Conservation (phyloP, 2,888 invertebrate genomes). For the Drosophila dives region DNA sequence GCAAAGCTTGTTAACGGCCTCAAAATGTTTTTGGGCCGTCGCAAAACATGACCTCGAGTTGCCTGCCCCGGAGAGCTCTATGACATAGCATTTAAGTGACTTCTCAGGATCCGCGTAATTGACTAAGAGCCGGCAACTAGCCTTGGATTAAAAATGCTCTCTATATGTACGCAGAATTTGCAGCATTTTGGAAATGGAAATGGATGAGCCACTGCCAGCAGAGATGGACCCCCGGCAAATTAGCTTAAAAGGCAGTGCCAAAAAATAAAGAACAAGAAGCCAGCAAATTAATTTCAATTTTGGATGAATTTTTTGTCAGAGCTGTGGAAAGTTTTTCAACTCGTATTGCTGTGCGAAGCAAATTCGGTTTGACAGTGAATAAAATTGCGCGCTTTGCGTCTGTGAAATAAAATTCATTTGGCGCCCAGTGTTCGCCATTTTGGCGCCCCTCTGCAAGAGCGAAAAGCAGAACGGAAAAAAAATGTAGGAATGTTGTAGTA, state of each 20-base stretch:
- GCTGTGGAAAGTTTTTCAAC: slow-evolving; percentile 40
- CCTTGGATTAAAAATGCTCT: slow-evolving; percentile 63
- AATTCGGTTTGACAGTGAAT: slow-evolving; percentile 78
- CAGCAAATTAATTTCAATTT: slow-evolving; percentile 72
- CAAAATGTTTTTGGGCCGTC: slow-evolving; percentile 36
- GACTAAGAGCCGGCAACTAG: slow-evolving; percentile 8
- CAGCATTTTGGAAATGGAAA: slow-evolving; percentile 10
- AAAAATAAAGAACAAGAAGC: slow-evolving; percentile 39
- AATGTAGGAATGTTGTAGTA: slow-evolving; percentile 12
- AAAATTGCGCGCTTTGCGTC: slow-evolving; percentile 75
- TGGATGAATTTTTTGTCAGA: slow-evolving; percentile 8
- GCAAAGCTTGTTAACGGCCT: slow-evolving; percentile 51
- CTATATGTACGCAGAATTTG: slow-evolving; percentile 17
- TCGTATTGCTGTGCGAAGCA: slow-evolving; percentile 42
- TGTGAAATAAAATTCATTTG: slow-evolving; percentile 79
- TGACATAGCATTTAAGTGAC: slow-evolving; percentile 45
- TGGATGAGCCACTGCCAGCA: slow-evolving; percentile 22
- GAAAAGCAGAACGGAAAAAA: slow-evolving; percentile 1
- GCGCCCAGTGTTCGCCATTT: slow-evolving; percentile 67
- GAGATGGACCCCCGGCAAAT: slow-evolving; percentile 55
- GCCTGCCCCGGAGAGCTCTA: slow-evolving; percentile 13
- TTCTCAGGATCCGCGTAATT: slow-evolving; percentile 14
- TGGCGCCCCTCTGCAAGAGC: slow-evolving; percentile 47
- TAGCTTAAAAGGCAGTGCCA: slow-evolving; percentile 65
- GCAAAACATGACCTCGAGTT: slow-evolving; percentile 16